Percentiles rank a stretch among this genome's conserved stretches.
phyloP scores from a whole-genome alignment of 2,888 invertebrate species.

The Andricus quercusramuli region DNA sequence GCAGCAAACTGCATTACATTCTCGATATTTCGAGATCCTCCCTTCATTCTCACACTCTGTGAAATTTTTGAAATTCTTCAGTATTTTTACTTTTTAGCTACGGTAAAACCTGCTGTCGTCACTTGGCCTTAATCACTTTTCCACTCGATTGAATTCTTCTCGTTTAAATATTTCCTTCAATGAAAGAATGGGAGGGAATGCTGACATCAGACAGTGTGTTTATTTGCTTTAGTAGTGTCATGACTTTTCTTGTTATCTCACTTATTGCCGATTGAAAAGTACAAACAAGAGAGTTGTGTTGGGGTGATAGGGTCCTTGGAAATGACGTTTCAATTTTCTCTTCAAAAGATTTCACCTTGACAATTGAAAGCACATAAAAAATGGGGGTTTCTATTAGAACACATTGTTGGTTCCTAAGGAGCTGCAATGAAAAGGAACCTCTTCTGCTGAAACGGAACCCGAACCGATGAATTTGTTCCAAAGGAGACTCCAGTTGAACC shows the following conservation, averaged over 20 bases:
- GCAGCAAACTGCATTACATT: constrained; percentile 46
- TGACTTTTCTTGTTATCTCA: constrained; percentile 30
- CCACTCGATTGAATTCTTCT: constrained; percentile 17
- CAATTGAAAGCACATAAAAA: too few relatives aligned
- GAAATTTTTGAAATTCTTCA: background rate
- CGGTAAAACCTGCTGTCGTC: background rate
- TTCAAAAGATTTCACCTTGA: too few relatives aligned
- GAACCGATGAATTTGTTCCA: too few relatives aligned
- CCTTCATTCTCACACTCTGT: too few relatives aligned
- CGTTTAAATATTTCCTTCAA: background rate
- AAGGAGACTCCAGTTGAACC: too few relatives aligned
- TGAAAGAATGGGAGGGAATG: background rate
- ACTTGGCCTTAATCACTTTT: constrained; percentile 13
- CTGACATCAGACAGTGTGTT: background rate
- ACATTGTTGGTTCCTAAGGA: too few relatives aligned
- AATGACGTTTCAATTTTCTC: background rate
- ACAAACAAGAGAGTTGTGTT: constrained; percentile 20
- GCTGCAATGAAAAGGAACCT: too few relatives aligned
- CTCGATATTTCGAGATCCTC: background rate
- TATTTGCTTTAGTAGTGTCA: constrained; percentile 15
- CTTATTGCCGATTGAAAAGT: constrained; percentile 24
- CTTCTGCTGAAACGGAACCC: too few relatives aligned
- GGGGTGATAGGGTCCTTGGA: background rate
- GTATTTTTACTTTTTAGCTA: constrained; percentile 4
- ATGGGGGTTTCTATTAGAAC: too few relatives aligned